A percentile compares a stretch with the other conserved stretches of the same genome.
phyloP scores from a whole-genome alignment of 2,113 vertebrate species.

The Rhizomys pruinosus region DNA sequence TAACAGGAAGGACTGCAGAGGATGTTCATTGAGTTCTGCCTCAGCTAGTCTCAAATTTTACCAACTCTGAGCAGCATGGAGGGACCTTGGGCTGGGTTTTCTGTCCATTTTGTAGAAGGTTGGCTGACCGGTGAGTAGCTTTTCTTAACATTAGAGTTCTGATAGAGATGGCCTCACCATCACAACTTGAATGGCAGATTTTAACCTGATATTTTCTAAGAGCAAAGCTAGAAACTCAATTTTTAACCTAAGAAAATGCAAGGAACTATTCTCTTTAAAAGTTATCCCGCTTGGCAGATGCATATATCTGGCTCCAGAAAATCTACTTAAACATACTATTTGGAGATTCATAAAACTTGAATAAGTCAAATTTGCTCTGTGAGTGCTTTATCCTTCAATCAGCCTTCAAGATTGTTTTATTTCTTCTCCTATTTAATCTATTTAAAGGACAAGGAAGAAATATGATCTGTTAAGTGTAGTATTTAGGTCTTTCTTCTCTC shows the following conservation, averaged over 20 bases:
- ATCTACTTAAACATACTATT: constrained; percentile 79
- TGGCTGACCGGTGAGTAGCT: neutral
- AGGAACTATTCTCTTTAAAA: constrained; percentile 60
- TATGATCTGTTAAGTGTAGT: constrained; percentile 34
- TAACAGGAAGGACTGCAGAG: neutral
- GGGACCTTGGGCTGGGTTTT: neutral
- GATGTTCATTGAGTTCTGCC: neutral
- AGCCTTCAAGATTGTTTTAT: constrained; percentile 69
- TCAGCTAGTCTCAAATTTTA: neutral
- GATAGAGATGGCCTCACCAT: neutral
- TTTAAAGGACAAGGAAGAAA: constrained; percentile 50
- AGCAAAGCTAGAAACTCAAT: constrained; percentile 49
- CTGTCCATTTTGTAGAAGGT: neutral
- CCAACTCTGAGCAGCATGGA: neutral
- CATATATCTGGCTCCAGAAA: constrained; percentile 71
- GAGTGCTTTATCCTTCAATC: constrained; percentile 81
- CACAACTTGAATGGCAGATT: constrained; percentile 6
- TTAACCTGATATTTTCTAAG: constrained; percentile 58
- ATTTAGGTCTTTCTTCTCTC: constrained; percentile 32
- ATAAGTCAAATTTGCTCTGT: constrained; percentile 81
- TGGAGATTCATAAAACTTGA: constrained; percentile 78
- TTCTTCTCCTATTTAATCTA: constrained; percentile 71
- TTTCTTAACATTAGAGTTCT: neutral
- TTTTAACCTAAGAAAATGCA: constrained; percentile 64
- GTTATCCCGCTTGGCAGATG: constrained; percentile 75